Conservation (phyloP, 2,797 vertebrate genomes). For the Chelonia mydas region DNA sequence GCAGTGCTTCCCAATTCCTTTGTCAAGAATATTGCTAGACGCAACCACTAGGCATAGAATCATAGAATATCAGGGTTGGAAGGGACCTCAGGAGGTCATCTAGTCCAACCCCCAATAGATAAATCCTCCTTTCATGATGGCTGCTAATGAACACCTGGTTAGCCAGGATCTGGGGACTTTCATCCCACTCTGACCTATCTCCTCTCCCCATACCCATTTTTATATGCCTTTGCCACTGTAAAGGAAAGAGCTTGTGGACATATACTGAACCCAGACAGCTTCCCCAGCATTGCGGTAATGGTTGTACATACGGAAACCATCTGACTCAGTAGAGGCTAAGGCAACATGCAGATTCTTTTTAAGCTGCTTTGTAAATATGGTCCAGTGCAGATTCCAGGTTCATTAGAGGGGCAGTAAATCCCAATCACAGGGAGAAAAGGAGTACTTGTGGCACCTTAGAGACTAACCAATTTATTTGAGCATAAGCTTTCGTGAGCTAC, state of each 20-base stretch:
- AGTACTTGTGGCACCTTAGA: no score
- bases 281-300: rapidly evolving
- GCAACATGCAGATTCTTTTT: background rate
- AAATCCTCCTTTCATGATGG: background rate
- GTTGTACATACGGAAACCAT: background rate
- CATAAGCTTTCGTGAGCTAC: no score
- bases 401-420: background rate
- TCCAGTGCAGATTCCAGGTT: background rate
- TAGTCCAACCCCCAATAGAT: background rate
- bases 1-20: background rate
- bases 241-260: background rate
- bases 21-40: background rate
- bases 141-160: background rate
- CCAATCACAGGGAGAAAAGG: rapidly evolving
- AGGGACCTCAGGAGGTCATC: no score
- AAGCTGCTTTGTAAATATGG: background rate
- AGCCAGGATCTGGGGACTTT: background rate
- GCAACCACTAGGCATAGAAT: background rate
- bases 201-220: background rate
- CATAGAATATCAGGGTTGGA: no score
- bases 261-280: rapidly evolving
- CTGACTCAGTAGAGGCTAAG: background rate
- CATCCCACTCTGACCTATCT: background rate
- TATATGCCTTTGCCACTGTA: background rate
- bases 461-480: no score